Base-by-base conservation (phyloP, 2,888 invertebrate genomes). In the Ormyrus labotus region DNA sequence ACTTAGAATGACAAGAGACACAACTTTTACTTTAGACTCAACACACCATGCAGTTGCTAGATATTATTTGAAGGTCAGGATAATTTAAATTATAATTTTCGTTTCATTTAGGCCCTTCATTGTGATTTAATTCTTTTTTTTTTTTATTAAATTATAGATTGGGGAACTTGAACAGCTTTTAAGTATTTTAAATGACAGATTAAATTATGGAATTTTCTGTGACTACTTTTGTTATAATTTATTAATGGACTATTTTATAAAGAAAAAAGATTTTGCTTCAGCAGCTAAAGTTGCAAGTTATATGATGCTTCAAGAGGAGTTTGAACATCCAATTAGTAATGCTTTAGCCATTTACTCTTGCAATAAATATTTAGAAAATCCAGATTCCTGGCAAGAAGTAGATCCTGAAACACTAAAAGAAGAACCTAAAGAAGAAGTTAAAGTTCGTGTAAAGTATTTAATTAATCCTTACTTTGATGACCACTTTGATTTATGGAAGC, bases 201-300 rank as follows among this genome's bases (percentile, higher is more conserved):
- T 96, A 13, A 95, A 95, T 87, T 99, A 96, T 92, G 99, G 99
- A 1, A 91, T 99, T 53, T 98, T 98, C 88, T 93, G 97, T n/a
- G 97, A 99, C 91, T 91, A 94, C 81, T 95, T 94, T 85, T 92
- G 94, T 51, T 95, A 95, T 8, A 97, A 96, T 90, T 92, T 98
- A 71, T 91, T 98, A 57, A 92, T 99, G 91, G 95, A 98, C 88
- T 92, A 93, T 76, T 95, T 96, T 86, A 91, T 98, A 77, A 94
- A 95, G 86, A 91, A 92, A 53, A 91, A 94, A 76, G 93, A 96
- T 87, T 95, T 92, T 88, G 92, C 92, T 61, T 92, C 93, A 80
- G 98, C 98, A 13, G 95, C 96, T 0, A 93, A 94, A 89, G 92
- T 97, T 13, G 96, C 96, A 0, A 93, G 93, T 76, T 92, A 96